These are phyloP conservation scores for Drosophila nannoptera DNA, from an alignment of 1,140 invertebrate genomes.

Conservation along the genomic window DNA sequence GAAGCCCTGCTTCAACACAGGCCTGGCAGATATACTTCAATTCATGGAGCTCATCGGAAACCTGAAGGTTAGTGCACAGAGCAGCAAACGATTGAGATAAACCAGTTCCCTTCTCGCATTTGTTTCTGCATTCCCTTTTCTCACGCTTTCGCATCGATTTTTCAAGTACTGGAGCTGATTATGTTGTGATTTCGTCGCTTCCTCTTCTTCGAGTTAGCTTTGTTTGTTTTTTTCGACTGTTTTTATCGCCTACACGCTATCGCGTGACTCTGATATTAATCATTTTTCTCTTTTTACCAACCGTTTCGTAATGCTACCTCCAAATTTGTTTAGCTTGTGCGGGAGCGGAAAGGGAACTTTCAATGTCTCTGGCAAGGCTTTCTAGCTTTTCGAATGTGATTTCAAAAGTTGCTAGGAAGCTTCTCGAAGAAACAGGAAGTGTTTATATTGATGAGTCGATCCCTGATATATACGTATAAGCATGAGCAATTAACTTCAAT, in stretches of 20 bases:
- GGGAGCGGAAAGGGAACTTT: not conserved
- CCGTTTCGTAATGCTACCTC: slow-evolving; percentile 8
- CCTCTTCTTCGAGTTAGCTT: not conserved
- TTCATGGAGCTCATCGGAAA: slow-evolving; percentile 78
- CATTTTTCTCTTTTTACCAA: slow-evolving; percentile 6
- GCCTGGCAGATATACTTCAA: slow-evolving; percentile 70
- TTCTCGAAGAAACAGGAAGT: not conserved
- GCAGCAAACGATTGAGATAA: not conserved
- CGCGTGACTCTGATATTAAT: slow-evolving; percentile 46
- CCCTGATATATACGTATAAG: too few relatives aligned
- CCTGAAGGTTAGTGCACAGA: slow-evolving; percentile 63
- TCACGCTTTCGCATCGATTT: slow-evolving; percentile 58
- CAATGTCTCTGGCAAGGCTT: slow-evolving; percentile 34
- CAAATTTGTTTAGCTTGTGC: not conserved
- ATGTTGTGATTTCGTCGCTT: slow-evolving; percentile 18
- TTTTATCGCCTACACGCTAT: slow-evolving; percentile 28
- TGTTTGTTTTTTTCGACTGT: not conserved
- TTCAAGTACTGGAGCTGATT: slow-evolving; percentile 38
- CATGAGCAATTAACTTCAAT: too few relatives aligned
- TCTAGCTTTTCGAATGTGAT: slow-evolving; percentile 4
- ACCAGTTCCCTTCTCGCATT: slow-evolving; percentile 17
- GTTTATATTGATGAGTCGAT: not conserved
- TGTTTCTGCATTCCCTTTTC: slow-evolving; percentile 1
- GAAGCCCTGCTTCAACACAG: slow-evolving; percentile 73
- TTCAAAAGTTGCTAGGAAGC: not conserved